Base-by-base conservation (phyloP, 2,113 vertebrate species). In the Ondatra zibethicus region DNA sequence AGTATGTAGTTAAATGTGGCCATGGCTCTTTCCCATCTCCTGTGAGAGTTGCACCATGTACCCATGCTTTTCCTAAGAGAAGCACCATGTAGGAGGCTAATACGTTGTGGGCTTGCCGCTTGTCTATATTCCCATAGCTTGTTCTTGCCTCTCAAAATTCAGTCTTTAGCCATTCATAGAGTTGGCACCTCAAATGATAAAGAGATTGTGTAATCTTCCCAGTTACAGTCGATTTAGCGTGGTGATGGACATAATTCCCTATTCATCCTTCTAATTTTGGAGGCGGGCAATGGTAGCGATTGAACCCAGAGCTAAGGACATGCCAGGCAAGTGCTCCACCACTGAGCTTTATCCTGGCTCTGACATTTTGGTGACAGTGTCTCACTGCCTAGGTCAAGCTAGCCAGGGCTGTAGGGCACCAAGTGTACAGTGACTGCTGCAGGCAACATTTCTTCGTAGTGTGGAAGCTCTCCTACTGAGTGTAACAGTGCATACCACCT, bases 81-180 rank as follows among this genome's bases (percentile, higher is more conserved):
- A 31, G 23, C 10, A 50, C 63, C 33, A 29, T 7, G 4, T n/a
- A 66, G 39, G 11, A 33, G 23, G 39, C 3, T 39, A 87, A 55
- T 31, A 7, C n/a, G 4, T 58, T 10, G 5, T 14, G 45, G 70
- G 5, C n/a, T 81, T 87, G 5, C 45, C 42, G 25, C 66, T 42
- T 45, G 21, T 45, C 75, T 90, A 92, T n/a, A 77, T 14, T 52
- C 39, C 52, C 88, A 77, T 11, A 10, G 61, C 6, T 23, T 52
- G 61, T 72, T 89, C n/a, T 94, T 33, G 65, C 63, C 27, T 36
- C 73, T 96, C 55, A 76, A 94, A 94, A 84, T 93, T 95, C 58
- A 82, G 88, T 96, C 3, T 0, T 93, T 92, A 63, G 1, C 27
- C 23, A 17, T 42, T 63, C 81, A 45, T 9, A 42, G 87, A 29